These are phyloP conservation scores for Sylvia borin DNA, from an alignment of 2,797 vertebrate genomes.

Conservation along the genomic window DNA sequence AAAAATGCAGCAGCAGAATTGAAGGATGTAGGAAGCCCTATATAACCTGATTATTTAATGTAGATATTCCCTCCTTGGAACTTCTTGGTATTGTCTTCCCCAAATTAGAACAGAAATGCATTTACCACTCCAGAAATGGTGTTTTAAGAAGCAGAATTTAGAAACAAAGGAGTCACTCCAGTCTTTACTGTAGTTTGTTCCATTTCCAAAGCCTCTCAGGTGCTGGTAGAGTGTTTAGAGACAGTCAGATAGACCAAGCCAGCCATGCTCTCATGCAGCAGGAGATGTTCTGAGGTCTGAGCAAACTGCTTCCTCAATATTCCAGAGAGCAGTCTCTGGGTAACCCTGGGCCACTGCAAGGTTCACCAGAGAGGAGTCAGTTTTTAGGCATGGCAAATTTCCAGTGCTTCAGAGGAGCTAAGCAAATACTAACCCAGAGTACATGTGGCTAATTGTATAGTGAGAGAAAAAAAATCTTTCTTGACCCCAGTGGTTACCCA, in stretches of 20 bases:
- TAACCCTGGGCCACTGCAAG: background rate
- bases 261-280: background rate
- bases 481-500: conserved; percentile 30
- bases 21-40: background rate
- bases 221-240: background rate
- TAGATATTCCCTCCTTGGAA: background rate
- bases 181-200: background rate
- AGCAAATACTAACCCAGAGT: background rate
- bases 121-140: background rate
- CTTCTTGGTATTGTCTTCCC: background rate
- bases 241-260: background rate
- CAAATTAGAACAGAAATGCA: background rate
- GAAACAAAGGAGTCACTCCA: background rate
- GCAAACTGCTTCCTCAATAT: background rate
- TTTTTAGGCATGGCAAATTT: conserved; percentile 7
- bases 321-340: background rate
- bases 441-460: conserved; percentile 40
- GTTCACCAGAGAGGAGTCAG: background rate
- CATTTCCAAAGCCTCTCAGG: background rate
- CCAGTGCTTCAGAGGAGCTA: conserved; percentile 12
- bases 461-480: background rate
- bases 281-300: background rate
- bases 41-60: background rate
- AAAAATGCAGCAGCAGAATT: background rate
- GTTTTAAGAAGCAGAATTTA: background rate